Evolutionary conservation across 2,113 vertebrate species (phyloP).

Genomic region (Lagenorhynchus albirostris): DNA sequence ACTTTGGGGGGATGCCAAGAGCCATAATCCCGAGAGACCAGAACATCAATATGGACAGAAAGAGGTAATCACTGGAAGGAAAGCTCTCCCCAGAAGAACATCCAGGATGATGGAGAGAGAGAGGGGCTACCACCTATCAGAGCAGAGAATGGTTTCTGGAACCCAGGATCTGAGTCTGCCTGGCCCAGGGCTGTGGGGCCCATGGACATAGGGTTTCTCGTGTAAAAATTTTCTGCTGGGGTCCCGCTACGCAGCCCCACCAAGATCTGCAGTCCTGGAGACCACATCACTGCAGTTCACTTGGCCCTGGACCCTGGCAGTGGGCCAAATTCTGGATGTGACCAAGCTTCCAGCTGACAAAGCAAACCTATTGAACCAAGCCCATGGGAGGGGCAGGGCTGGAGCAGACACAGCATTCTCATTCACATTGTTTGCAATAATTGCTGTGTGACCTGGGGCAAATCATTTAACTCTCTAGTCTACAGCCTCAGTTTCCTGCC

Average conservation of each 20-base stretch:
- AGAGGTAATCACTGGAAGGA: background rate
- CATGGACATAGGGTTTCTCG: background rate
- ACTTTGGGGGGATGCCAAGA: background rate
- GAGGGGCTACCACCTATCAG: background rate
- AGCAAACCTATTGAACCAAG: background rate
- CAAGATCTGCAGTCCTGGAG: background rate
- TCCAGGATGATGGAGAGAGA: background rate
- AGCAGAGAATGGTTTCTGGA: background rate
- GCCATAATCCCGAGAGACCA: background rate
- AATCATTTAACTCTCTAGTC: background rate
- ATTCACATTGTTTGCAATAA: background rate
- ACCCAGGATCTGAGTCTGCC: background rate
- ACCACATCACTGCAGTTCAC: background rate
- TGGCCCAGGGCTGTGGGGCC: background rate
- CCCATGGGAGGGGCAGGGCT: background rate
- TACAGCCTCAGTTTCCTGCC: background rate
- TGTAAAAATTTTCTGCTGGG: background rate
- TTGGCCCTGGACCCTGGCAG: background rate
- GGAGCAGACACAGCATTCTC: background rate
- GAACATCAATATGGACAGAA: background rate
- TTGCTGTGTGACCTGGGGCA: background rate
- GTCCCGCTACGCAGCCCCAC: background rate
- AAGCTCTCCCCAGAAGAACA: background rate
- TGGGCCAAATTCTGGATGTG: background rate
- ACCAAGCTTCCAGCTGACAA: background rate